Conservation (phyloP, 2,113 vertebrate genomes). For the Heptranchias perlo region DNA sequence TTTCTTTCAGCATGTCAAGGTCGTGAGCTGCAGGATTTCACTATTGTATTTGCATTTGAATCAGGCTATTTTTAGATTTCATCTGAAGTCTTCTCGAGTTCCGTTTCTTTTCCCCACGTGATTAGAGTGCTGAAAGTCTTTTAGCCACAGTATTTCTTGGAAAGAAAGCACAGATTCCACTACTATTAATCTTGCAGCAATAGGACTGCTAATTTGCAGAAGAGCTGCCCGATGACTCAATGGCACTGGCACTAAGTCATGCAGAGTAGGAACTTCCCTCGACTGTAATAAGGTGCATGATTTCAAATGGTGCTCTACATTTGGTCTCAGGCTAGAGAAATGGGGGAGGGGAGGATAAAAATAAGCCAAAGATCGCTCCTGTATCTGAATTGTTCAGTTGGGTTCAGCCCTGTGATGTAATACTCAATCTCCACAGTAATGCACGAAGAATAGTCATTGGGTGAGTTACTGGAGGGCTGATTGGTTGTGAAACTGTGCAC, state of each 20-base stretch:
- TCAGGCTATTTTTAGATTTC: background rate
- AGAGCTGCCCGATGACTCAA: background rate
- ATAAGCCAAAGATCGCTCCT: background rate
- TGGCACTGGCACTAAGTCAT: background rate
- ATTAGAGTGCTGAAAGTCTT: background rate
- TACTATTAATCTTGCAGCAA: background rate
- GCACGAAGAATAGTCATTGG: background rate
- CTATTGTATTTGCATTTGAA: background rate
- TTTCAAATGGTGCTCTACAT: background rate
- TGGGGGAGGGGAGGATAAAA: background rate
- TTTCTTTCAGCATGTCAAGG: background rate
- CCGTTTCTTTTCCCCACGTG: background rate
- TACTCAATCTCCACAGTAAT: background rate
- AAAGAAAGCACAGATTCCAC: background rate
- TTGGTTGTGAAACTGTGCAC: background rate
- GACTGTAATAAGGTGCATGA: no score
- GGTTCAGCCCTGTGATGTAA: background rate
- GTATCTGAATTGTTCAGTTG: background rate
- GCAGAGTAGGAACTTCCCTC: background rate
- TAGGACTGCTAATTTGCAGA: background rate
- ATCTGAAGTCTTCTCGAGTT: conserved; percentile 16
- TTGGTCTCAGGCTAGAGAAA: background rate
- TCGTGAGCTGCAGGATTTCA: background rate
- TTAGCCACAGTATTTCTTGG: background rate
- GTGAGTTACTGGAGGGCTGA: background rate